Evolutionary conservation across 2,888 invertebrate species (phyloP), one percentile per base, ranked within the genome.

Genomic region (Drosophila macrothrix): DNA sequence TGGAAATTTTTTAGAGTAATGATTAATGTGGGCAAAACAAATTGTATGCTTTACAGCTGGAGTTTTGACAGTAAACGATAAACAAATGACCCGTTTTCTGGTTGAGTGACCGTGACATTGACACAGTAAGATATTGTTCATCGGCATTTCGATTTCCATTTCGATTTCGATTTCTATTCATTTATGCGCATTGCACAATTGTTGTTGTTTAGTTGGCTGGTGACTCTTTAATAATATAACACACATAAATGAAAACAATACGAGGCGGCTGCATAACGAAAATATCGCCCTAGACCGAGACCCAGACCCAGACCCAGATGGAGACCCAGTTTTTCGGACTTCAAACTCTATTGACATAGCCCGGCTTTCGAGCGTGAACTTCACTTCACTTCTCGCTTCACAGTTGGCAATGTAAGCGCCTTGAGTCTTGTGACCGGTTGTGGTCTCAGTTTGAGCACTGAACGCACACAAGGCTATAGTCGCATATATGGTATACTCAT

Each of bases 161-260:
- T 46, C 46, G 9, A 46, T 25, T 46, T 76, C 29, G 50, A 64
- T 73, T 77, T 72, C 59, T 74, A 83, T 80, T 84, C 73, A 84
- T 83, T 83, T 84, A 88, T 84, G 82, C 79, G 63, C 37, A 56
- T 88, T 84, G 75, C 84, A 80, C 85, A 87, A 83, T 80, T 82
- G 84, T 43, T 61, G 64, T 76, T 76, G 84, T 55, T 63, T 61
- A 31, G 33, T 46, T 55, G 29, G 31, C 49, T 49, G 64, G 22
- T 25, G 43, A 66, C 64, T 80, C 52, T 66, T 56, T 4, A 62
- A 54, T 54, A 35, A 54, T 10, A n/a, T 52, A 46, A 28, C 35
- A 7, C 14, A 35, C 28, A 35, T 46, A 31, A 29, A 67, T 64
- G 61, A 78, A 61, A 75, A 39, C 41, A 50, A 41, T 31, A 59